Conservation (phyloP, 2,888 invertebrate species). For the Rapana venosa region DNA sequence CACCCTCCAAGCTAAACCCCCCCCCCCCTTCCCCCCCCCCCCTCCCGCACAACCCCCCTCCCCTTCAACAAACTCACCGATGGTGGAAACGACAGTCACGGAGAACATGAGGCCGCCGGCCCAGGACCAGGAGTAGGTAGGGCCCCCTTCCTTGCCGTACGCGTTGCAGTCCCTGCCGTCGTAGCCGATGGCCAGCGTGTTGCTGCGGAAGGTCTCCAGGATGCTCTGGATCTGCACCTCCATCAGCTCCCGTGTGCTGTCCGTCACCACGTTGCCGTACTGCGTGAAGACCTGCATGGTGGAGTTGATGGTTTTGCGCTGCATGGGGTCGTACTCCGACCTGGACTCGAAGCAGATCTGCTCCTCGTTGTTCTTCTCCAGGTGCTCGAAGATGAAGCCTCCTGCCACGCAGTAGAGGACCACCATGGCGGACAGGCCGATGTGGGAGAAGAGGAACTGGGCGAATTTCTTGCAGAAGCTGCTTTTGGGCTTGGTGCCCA, state of each 20-base stretch:
- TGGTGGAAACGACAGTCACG: conserved; percentile 77
- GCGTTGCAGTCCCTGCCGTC: conserved; percentile 72
- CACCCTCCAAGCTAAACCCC: no score
- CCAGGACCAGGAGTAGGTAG: conserved; percentile 75
- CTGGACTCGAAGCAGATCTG: conserved; percentile 72
- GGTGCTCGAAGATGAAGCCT: conserved; percentile 77
- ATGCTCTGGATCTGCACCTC: conserved; percentile 68
- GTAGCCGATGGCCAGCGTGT: conserved; percentile 73
- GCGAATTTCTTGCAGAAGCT: conserved; percentile 70
- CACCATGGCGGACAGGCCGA: conserved; percentile 76
- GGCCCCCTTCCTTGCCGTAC: conserved; percentile 71
- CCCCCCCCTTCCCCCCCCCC: no score
- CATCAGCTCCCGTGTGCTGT: conserved; percentile 67
- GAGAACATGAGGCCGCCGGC: conserved; percentile 77
- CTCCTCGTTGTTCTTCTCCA: conserved; percentile 77
- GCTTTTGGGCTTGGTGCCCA: conserved; percentile 48
- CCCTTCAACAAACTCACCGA: conserved; percentile 65
- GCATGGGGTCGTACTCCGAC: conserved; percentile 71
- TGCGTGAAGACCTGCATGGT: conserved; percentile 67
- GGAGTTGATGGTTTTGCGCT: conserved; percentile 68
- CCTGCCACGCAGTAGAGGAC: conserved; percentile 76
- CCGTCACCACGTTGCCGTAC: conserved; percentile 53
- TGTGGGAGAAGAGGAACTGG: conserved; percentile 77
- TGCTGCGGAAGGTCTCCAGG: conserved; percentile 72
- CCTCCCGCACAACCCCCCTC: no score